Conservation (phyloP, 2,888 invertebrate species). For the Axea sp. region DNA sequence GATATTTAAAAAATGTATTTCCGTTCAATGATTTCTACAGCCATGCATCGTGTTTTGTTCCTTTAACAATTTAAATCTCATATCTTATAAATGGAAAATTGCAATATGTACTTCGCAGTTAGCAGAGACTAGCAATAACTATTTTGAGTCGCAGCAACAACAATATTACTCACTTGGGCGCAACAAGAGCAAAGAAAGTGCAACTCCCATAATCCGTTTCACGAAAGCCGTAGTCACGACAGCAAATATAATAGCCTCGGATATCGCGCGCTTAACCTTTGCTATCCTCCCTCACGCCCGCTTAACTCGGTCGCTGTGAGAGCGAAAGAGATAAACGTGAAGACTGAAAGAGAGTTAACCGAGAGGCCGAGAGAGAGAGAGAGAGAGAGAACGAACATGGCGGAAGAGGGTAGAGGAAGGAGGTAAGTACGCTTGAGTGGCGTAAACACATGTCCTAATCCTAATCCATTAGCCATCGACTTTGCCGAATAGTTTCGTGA, state of each 20-base stretch:
- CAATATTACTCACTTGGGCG: too few species aligned
- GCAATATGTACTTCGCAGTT: too few species aligned
- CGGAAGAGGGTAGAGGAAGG: too few species aligned
- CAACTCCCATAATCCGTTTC: slow-evolving; percentile 52
- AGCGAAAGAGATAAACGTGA: background rate
- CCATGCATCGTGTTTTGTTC: too few species aligned
- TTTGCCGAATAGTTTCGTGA: slow-evolving; percentile 59
- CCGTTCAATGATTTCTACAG: too few species aligned
- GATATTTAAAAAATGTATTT: too few species aligned
- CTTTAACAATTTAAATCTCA: too few species aligned
- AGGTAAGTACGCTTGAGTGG: slow-evolving; percentile 42
- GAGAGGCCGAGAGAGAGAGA: background rate
- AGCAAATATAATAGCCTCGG: slow-evolving; percentile 34
- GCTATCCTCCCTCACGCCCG: slow-evolving; percentile 23
- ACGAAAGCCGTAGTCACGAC: slow-evolving; percentile 53
- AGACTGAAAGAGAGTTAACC: background rate
- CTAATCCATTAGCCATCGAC: slow-evolving; percentile 62
- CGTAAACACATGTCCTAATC: slow-evolving; percentile 61
- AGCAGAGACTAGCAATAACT: too few species aligned
- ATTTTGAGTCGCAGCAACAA: too few species aligned
- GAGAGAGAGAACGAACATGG: background rate
- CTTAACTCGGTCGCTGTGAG: slow-evolving; percentile 38
- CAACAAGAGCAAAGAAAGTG: too few species aligned
- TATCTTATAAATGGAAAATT: too few species aligned
- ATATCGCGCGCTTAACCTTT: slow-evolving; percentile 58